These are phyloP conservation scores for Neopipo cinnamomea DNA, from an alignment of 2,113 vertebrate species.

Conservation along the genomic window DNA sequence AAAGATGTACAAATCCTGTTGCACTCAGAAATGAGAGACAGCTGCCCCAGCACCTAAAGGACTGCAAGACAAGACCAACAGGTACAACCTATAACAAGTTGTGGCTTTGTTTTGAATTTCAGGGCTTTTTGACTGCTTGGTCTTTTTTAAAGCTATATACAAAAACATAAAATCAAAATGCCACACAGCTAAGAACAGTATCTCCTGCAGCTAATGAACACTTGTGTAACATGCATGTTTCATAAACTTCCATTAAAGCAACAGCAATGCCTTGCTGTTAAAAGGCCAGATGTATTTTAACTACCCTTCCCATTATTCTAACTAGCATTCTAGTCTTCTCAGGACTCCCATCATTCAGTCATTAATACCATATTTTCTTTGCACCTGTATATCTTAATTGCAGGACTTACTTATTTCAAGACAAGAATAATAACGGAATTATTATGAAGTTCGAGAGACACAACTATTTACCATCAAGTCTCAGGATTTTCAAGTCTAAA, in stretches of 20 bases:
- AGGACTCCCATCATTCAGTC: not conserved
- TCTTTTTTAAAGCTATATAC: not conserved
- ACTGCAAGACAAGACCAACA: not conserved
- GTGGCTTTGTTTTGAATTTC: not conserved
- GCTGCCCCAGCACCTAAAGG: not conserved
- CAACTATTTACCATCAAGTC: not conserved
- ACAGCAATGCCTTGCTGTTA: not conserved
- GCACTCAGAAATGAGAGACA: not conserved
- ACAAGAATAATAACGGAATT: not conserved
- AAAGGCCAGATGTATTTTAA: not conserved
- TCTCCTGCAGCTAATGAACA: not conserved
- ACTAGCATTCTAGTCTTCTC: not conserved
- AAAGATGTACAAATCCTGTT: not conserved
- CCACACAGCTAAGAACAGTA: not conserved
- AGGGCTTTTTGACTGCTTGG: not conserved
- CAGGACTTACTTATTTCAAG: not conserved
- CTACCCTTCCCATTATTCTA: not conserved
- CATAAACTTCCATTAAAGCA: not conserved
- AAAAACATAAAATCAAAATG: not conserved
- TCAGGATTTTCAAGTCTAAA: not conserved
- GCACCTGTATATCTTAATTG: not conserved
- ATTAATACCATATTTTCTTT: not conserved
- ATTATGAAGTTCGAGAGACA: not conserved
- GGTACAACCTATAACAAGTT: not conserved
- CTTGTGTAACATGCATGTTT: not conserved